phyloP scores from a whole-genome alignment of 2,888 invertebrate species.

The Melikaiella ostensackeni region DNA sequence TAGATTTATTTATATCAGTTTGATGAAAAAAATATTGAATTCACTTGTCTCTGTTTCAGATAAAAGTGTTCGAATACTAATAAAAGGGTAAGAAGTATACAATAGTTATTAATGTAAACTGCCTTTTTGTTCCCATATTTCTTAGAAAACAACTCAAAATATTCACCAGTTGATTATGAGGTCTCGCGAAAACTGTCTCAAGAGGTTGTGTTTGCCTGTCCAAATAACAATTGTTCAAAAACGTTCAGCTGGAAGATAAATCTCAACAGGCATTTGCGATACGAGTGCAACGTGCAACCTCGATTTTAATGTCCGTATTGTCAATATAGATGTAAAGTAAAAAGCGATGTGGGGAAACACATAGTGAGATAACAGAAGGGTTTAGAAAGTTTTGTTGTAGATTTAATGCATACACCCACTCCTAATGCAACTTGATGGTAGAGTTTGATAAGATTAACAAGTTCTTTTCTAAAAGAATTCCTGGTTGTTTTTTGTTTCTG shows the following conservation, averaged over 20 bases:
- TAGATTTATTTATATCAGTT: no score
- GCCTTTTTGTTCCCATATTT: neutral
- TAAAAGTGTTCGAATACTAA: no score
- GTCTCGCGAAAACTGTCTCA: neutral
- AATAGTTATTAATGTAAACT: neutral
- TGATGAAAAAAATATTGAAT: no score
- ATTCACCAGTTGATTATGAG: neutral
- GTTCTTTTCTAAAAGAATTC: no score
- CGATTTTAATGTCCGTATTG: conserved; percentile 74
- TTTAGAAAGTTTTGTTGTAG: conserved; percentile 53
- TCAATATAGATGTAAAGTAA: conserved; percentile 64
- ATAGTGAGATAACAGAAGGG: conserved; percentile 56
- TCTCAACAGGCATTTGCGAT: conserved; percentile 68
- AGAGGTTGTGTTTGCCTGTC: conserved; percentile 53
- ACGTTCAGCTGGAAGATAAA: conserved; percentile 66
- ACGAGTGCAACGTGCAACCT: conserved; percentile 71
- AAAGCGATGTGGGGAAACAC: conserved; percentile 60
- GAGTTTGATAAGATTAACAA: no score
- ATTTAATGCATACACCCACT: conserved; percentile 42
- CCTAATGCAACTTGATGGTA: no score
- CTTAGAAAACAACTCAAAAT: no score
- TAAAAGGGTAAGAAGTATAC: no score
- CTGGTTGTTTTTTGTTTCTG: no score
- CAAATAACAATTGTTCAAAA: conserved; percentile 60
- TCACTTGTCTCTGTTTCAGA: no score